A percentile compares a stretch with the other conserved stretches of the same genome.
These are phyloP conservation scores for Sebastes steindachneri DNA, from an alignment of 2,797 vertebrate genomes.

Conservation along the genomic window DNA sequence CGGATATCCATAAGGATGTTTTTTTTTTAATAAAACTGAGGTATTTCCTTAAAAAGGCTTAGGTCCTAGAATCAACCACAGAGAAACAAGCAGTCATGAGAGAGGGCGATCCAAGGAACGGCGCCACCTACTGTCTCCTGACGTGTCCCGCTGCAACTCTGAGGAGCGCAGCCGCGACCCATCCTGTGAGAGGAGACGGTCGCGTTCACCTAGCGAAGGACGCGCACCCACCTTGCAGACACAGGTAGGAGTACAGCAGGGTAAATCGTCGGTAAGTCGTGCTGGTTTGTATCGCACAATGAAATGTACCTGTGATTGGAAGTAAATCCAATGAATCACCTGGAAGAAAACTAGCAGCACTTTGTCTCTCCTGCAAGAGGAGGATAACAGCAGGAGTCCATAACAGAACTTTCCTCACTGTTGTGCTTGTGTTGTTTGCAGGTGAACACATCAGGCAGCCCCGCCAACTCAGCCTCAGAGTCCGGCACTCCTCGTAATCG, in stretches of 20 bases:
- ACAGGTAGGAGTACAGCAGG: constrained; percentile 78
- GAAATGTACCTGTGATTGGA: not conserved
- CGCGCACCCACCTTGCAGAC: constrained; percentile 81
- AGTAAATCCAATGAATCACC: not conserved
- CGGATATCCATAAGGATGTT: not conserved
- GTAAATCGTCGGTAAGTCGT: no score
- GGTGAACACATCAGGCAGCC: constrained; percentile 89
- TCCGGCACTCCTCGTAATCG: constrained; percentile 90
- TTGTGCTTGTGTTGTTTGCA: constrained; percentile 57
- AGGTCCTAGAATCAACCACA: constrained; percentile 89
- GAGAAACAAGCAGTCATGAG: constrained; percentile 89
- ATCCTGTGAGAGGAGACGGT: constrained; percentile 85
- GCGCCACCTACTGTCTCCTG: constrained; percentile 94
- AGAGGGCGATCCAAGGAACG: constrained; percentile 96
- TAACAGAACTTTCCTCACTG: not conserved
- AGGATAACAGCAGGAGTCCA: not conserved
- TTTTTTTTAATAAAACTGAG: not conserved
- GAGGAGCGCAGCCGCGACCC: constrained; percentile 92
- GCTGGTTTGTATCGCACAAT: not conserved
- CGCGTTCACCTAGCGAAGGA: constrained; percentile 90
- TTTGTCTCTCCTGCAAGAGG: not conserved
- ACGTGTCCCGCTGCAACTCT: constrained; percentile 95
- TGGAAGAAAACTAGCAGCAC: not conserved
- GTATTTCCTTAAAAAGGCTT: not conserved
- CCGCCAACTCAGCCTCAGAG: constrained; percentile 89